Base-by-base conservation (phyloP, 2,888 invertebrate species). In the Cerceris rybyensis region DNA sequence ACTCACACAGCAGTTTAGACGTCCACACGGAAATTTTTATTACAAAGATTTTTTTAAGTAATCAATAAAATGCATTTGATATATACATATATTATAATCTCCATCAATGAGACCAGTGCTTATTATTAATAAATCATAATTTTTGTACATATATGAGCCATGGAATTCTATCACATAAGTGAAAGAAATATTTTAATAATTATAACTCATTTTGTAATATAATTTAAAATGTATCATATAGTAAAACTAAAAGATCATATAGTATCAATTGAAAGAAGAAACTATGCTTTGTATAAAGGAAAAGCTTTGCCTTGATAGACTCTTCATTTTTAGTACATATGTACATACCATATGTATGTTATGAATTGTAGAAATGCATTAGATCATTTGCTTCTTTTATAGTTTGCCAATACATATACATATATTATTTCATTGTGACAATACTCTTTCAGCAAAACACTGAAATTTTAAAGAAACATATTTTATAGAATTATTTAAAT, bases 361-460 rank as follows among this genome's bases (percentile, higher is more conserved):
- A 71, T 65, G 14, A 60, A 68, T 57, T 39, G 52, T 11, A 13
- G 60, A 5, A 65, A 61, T 57, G 39, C 43, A 43, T 13, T 61
- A 77, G 68, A 77, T 67, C 77, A 76, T 72, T 77, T 77, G 72
- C 77, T 76, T 77, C 41, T 68, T 70, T 46, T 61, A 63, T 9
- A 64, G 46, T 76, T 71, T 60, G 59, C 63, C 59, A n/a, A 28
- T 54, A 57, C 39, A 55, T 39, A 50, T 42, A 41, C 11, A 1
- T 49, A 43, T 67, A 64, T 54, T 64, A 71, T 59, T 65, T 52
- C 42, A 49, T 14, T 7, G 52, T 17, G 9, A 6, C 13, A 59
- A 46, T 17, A 16, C 14, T n/a, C 57, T 17, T 9, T 16, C 13
- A 16, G 28, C 28, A 28, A 28, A 28, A 28, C 28, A 28, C 4